Evolutionary conservation across 2,888 invertebrate genomes (phyloP).

Genomic region (Amphipoea lucens): DNA sequence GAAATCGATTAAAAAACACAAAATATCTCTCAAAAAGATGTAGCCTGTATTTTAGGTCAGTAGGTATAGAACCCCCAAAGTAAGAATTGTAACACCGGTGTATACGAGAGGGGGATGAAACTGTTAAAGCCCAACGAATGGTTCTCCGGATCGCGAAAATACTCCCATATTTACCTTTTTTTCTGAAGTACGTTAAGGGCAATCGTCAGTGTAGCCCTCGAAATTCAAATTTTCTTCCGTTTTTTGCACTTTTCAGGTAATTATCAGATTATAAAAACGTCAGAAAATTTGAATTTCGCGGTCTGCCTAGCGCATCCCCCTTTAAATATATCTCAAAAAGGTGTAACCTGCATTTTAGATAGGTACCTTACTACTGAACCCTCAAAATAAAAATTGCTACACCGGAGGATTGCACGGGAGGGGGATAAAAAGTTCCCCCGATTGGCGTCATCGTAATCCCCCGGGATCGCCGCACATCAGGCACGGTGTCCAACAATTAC

Average conservation of each 20-base stretch:
- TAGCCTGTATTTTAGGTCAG: not conserved
- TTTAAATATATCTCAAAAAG: not conserved
- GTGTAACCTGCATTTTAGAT: not conserved
- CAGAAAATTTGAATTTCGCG: not conserved
- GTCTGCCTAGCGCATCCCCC: not conserved
- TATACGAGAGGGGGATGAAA: not conserved
- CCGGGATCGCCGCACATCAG: conserved; percentile 50
- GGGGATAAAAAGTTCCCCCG: conserved; percentile 62
- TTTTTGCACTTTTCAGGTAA: not conserved
- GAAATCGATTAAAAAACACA: not conserved
- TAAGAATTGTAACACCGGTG: not conserved
- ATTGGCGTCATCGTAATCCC: conserved; percentile 58
- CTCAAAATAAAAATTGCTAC: conserved; percentile 13
- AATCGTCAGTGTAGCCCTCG: too few relatives aligned
- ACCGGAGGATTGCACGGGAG: not conserved
- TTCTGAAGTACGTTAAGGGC: not conserved
- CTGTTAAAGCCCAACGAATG: not conserved
- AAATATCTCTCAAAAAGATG: not conserved
- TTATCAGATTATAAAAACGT: not conserved
- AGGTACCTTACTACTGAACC: not conserved
- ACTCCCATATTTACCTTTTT: too few relatives aligned
- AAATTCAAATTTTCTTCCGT: too few relatives aligned
- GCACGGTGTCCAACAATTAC: conserved; percentile 49
- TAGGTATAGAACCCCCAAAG: not conserved
- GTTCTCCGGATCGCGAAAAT: not conserved